phyloP scores from a whole-genome alignment of 2,888 invertebrate species.

The Stenchaetothrips biformis region DNA sequence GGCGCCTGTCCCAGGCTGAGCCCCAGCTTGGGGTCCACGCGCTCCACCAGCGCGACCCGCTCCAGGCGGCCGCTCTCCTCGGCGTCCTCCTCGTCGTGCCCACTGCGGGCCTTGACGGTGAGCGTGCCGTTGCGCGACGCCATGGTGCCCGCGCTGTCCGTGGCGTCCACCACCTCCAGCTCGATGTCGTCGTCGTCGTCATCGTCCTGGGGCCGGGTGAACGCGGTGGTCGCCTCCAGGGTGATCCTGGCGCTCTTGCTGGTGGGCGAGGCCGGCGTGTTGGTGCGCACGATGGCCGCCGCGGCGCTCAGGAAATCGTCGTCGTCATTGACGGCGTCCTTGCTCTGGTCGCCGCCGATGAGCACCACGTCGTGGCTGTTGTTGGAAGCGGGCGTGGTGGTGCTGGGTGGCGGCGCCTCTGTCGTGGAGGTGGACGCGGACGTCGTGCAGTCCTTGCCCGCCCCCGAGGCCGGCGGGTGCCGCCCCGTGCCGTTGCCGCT shows the following conservation, averaged over 20 bases:
- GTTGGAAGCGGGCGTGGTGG: neutral
- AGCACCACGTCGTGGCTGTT: constrained; percentile 2
- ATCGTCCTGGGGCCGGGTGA: neutral
- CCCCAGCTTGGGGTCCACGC: constrained; percentile 5
- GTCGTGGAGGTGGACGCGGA: neutral
- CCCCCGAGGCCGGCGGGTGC: neutral
- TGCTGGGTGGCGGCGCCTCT: neutral
- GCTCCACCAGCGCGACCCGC: constrained; percentile 12
- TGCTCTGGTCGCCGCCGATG: constrained; percentile 13
- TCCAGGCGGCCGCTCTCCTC: constrained; percentile 19
- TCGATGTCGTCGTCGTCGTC: constrained; percentile 10
- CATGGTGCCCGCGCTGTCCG: constrained; percentile 10
- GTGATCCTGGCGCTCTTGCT: neutral
- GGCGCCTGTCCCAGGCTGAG: neutral
- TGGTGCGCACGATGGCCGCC: constrained; percentile 16
- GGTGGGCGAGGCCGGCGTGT: neutral
- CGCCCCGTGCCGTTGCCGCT: constrained; percentile 1
- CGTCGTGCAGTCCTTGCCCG: neutral
- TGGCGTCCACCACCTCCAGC: constrained; percentile 12
- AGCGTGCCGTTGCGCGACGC: constrained; percentile 2
- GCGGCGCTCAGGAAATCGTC: constrained; percentile 17
- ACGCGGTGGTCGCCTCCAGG: neutral
- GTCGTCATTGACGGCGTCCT: neutral
- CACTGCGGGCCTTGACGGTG: neutral
- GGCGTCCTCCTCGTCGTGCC: neutral